Conservation (phyloP, 2,888 invertebrate species). For the Hypomecis atomaria region DNA sequence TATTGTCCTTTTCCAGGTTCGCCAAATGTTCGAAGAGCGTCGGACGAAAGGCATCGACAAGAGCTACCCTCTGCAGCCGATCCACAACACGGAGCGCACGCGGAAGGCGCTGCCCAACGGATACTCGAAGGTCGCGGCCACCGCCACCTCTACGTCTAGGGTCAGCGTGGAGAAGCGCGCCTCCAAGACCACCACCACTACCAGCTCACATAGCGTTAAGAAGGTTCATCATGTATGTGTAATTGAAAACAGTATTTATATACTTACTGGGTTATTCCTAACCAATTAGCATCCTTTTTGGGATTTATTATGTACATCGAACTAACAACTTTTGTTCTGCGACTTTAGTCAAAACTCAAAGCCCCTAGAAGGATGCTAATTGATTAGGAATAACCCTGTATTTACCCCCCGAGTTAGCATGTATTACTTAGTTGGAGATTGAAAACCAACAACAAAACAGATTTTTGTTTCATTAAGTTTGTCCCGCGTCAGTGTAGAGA, state of each 20-base stretch:
- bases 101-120: constrained; percentile 71
- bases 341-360: too few relatives aligned
- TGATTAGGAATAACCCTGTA: too few relatives aligned
- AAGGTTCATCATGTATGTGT: constrained; percentile 60
- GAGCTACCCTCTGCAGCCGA: constrained; percentile 92
- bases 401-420: too few relatives aligned
- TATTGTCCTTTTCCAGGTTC: constrained; percentile 81
- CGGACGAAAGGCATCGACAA: constrained; percentile 91
- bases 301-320: too few relatives aligned
- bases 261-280: neutral
- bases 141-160: constrained; percentile 48
- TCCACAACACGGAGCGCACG: constrained; percentile 81
- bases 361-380: too few relatives aligned
- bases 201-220: constrained; percentile 61
- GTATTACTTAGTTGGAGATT: too few relatives aligned
- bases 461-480: too few relatives aligned
- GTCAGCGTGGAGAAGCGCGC: constrained; percentile 58
- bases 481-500: too few relatives aligned
- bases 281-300: too few relatives aligned
- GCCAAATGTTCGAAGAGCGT: constrained; percentile 94
- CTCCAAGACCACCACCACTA: constrained; percentile 49
- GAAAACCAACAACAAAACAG: too few relatives aligned
- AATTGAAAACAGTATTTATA: too few relatives aligned
- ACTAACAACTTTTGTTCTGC: too few relatives aligned
- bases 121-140: constrained; percentile 63